A percentile compares a stretch with the other conserved stretches of the same genome.
Evolutionary conservation across 2,113 vertebrate species (phyloP).

Genomic region (Eurypyga helias): DNA sequence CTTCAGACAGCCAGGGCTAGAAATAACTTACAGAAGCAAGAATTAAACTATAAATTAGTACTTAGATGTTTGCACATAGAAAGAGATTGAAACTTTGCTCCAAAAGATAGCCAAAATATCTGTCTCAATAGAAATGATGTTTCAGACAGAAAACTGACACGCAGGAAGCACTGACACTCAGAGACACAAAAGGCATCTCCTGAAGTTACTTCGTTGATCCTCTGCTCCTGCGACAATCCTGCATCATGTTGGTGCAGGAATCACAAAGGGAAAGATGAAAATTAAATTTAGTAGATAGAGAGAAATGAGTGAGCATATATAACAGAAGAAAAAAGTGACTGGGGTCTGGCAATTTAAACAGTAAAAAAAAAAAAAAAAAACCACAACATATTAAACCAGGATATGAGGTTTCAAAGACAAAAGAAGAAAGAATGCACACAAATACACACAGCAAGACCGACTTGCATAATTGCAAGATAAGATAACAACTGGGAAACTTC

Average conservation of each 20-base stretch:
- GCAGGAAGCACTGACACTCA: not conserved
- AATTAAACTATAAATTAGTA: not conserved
- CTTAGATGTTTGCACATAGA: not conserved
- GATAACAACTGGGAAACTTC: not conserved
- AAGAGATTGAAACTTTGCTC: not conserved
- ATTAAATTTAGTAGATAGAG: not conserved
- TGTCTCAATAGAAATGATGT: not conserved
- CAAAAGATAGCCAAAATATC: not conserved
- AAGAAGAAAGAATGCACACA: not conserved
- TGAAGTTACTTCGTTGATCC: not conserved
- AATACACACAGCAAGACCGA: not conserved
- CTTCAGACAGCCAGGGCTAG: not conserved
- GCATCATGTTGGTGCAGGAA: not conserved
- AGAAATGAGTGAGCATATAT: not conserved
- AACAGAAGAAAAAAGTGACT: not conserved
- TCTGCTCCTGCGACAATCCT: not conserved
- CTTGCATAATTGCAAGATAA: not conserved
- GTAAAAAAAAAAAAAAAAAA: not conserved
- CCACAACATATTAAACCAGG: not conserved
- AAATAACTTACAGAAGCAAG: not conserved
- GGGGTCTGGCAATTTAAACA: not conserved
- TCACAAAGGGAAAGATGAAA: not conserved
- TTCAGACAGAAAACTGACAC: not conserved
- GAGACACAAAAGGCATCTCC: not conserved
- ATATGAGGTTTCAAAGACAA: not conserved